Evolutionary conservation across 2,797 vertebrate genomes (phyloP).

Genomic region (Pyrocephalus nanus): DNA sequence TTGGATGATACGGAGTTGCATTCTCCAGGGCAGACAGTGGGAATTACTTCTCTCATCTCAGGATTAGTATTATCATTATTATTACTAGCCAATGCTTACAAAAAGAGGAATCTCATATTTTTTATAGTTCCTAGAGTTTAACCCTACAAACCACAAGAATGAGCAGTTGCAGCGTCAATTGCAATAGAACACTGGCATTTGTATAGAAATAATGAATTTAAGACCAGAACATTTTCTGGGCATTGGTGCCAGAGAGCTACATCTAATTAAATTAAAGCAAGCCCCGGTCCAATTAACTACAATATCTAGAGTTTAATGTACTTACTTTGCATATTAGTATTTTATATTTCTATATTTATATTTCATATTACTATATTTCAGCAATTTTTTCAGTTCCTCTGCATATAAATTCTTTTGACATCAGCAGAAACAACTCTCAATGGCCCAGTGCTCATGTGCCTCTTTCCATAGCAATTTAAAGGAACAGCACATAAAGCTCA

Average conservation of each 20-base stretch:
- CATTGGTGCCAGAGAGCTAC: not conserved
- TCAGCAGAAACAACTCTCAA: constrained; percentile 8
- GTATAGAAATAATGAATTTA: not conserved
- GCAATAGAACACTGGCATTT: not conserved
- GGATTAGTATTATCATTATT: not conserved
- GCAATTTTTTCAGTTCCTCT: not conserved
- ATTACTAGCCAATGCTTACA: not conserved
- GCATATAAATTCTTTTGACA: not conserved
- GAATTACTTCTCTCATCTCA: not conserved
- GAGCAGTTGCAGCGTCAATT: not conserved
- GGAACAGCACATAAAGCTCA: not conserved
- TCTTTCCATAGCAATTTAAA: not conserved
- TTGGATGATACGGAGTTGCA: not conserved
- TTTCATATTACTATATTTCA: not conserved
- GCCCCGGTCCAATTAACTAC: not conserved
- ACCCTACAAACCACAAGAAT: not conserved
- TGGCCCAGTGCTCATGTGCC: not conserved
- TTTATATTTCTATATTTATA: not conserved
- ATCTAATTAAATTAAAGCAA: constrained; percentile 40
- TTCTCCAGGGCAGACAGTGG: not conserved
- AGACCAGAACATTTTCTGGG: not conserved
- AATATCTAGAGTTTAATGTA: not conserved
- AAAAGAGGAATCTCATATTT: not conserved
- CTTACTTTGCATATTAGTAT: not conserved
- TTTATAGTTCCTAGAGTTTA: not conserved